Evolutionary conservation across 2,113 vertebrate genomes (phyloP).

Genomic region (Gopherus evgoodei): DNA sequence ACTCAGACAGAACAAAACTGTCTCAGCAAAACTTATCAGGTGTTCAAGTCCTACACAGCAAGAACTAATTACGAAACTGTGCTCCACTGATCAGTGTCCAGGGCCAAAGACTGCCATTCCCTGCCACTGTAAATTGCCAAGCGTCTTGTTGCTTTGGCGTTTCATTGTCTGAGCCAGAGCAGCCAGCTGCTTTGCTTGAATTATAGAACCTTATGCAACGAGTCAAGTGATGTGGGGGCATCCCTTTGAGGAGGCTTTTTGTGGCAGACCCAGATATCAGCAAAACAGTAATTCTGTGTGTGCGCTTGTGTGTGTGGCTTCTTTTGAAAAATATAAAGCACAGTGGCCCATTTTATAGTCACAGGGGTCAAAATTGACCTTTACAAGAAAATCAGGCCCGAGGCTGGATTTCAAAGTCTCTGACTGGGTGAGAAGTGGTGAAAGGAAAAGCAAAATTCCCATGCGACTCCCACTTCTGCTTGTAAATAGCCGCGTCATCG

Average conservation of each 20-base stretch:
- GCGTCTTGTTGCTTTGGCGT: not conserved
- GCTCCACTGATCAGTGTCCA: not conserved
- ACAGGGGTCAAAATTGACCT: conserved; percentile 36
- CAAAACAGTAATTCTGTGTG: not conserved
- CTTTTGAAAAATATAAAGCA: conserved; percentile 40
- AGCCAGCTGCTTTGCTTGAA: accelerated
- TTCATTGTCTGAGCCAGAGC: conserved; percentile 22
- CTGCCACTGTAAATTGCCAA: not conserved
- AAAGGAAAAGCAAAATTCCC: conserved; percentile 33
- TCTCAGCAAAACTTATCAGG: not conserved
- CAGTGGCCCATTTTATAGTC: not conserved
- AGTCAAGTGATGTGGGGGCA: accelerated
- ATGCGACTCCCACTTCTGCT: not conserved
- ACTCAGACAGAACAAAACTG: not conserved
- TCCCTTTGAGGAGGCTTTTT: accelerated
- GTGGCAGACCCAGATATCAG: accelerated
- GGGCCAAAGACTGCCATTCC: not conserved
- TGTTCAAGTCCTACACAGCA: not conserved
- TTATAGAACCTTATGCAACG: not conserved
- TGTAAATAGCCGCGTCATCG: not conserved
- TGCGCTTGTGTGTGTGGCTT: accelerated
- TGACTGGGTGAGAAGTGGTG: conserved; percentile 27
- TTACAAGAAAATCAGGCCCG: conserved; percentile 48
- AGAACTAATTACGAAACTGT: not conserved
- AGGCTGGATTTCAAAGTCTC: conserved; percentile 40